Conservation (phyloP, 2,888 invertebrate genomes). For the Lasioglossum villosulum region DNA sequence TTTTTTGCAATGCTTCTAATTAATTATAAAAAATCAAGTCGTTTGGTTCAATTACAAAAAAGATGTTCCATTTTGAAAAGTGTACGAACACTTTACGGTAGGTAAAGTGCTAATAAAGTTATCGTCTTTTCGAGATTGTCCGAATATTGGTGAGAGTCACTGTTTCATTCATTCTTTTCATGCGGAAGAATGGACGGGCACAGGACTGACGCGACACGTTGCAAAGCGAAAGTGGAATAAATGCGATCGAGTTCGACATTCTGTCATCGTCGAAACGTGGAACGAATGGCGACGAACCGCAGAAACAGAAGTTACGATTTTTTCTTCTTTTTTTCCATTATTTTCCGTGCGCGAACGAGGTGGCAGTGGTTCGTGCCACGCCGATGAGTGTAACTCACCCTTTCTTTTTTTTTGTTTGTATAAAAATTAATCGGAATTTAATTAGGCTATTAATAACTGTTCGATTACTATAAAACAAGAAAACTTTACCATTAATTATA, state of each 20-base stretch:
- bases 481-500: conserved; percentile 83
- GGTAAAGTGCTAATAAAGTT: too few species aligned
- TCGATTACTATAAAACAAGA: conserved; percentile 82
- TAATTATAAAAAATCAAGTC: too few species aligned
- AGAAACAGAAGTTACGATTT: conserved; percentile 29
- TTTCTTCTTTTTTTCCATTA: conserved; percentile 62
- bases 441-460: conserved; percentile 83
- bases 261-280: conserved; percentile 67
- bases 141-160: too few species aligned
- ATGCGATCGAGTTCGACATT: conserved; percentile 67
- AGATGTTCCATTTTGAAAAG: too few species aligned
- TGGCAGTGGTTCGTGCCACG: conserved; percentile 79
- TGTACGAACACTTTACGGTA: too few species aligned
- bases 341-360: conserved; percentile 64
- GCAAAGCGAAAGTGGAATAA: conserved; percentile 27
- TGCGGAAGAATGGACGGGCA: neutral
- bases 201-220: conserved; percentile 8
- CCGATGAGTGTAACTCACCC: conserved; percentile 81
- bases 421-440: conserved; percentile 82
- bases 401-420: conserved; percentile 80
- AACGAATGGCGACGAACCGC: conserved; percentile 42
- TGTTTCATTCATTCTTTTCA: too few species aligned
- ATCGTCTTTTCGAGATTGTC: too few species aligned
- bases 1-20: too few species aligned
- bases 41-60: too few species aligned